A percentile compares a stretch with the other conserved stretches of the same genome.
phyloP scores from a whole-genome alignment of 2,888 invertebrate species.

The Apocheima hispidaria region DNA sequence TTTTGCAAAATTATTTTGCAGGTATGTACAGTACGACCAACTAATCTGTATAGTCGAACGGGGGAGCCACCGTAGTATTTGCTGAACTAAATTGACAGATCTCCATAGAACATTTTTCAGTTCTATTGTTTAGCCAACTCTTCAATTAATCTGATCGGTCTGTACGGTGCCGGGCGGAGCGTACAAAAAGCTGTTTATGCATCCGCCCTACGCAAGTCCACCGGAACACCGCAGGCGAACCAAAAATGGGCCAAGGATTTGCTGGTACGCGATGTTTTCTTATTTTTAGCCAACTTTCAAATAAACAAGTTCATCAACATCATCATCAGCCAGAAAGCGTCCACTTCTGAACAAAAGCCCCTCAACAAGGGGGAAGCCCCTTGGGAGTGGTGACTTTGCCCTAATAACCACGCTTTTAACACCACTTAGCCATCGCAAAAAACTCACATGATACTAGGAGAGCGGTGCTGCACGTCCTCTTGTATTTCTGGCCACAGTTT shows the following conservation, averaged over 20 bases:
- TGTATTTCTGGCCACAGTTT: too few relatives aligned
- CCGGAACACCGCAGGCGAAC: conserved; percentile 66
- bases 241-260: conserved; percentile 34
- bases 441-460: too few relatives aligned
- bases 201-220: conserved; percentile 61
- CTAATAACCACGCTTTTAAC: too few relatives aligned
- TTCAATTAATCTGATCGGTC: not conserved
- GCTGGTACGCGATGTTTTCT: conserved; percentile 11
- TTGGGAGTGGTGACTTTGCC: too few relatives aligned
- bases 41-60: not conserved
- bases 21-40: conserved; percentile 49
- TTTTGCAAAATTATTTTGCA: conserved; percentile 71
- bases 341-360: too few relatives aligned
- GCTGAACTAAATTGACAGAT: not conserved
- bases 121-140: not conserved
- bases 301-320: too few relatives aligned
- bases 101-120: not conserved
- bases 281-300: too few relatives aligned
- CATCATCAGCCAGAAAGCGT: too few relatives aligned
- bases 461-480: too few relatives aligned
- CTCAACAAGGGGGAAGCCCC: too few relatives aligned
- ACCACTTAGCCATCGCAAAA: too few relatives aligned
- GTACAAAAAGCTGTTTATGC: conserved; percentile 75
- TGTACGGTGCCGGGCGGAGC: conserved; percentile 58
- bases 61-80: not conserved